Evolutionary conservation across 2,888 invertebrate species (phyloP).

Genomic region (Argynnis bischoffii): DNA sequence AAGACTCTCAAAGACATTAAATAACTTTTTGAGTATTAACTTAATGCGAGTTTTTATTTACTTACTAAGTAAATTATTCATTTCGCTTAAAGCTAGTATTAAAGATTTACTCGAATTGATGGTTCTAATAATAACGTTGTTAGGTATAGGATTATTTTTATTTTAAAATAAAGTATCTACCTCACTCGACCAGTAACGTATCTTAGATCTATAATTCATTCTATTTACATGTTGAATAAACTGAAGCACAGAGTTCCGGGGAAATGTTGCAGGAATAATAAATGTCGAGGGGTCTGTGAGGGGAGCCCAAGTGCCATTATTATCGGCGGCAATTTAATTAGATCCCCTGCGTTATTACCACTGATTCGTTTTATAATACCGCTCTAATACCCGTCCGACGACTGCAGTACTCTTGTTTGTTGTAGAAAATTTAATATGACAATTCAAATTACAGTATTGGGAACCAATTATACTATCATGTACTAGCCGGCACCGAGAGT

Average conservation of each 20-base stretch:
- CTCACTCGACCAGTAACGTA: constrained; percentile 31
- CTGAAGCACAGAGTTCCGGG: constrained; percentile 48
- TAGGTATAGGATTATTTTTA: constrained; percentile 6
- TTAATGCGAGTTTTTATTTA: constrained; percentile 10
- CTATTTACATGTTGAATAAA: constrained; percentile 46
- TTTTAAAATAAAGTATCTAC: constrained; percentile 24
- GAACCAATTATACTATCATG: constrained; percentile 49
- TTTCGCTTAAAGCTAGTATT: too few species aligned
- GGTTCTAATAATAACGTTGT: too few species aligned
- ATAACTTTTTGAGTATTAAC: constrained; percentile 22
- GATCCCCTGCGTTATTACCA: constrained; percentile 78
- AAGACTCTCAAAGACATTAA: constrained; percentile 26
- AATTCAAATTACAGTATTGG: constrained; percentile 56
- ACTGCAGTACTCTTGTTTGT: constrained; percentile 52
- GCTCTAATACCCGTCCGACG: constrained; percentile 63
- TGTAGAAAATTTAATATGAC: constrained; percentile 51
- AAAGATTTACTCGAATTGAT: too few species aligned
- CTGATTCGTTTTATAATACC: constrained; percentile 79
- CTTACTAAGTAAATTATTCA: background rate
- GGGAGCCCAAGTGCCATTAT: constrained; percentile 76
- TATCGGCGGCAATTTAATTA: constrained; percentile 82
- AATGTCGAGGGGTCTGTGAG: constrained; percentile 75
- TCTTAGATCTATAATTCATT: constrained; percentile 40
- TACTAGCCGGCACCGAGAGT: constrained; percentile 37
- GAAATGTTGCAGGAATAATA: constrained; percentile 72